These are phyloP conservation scores for Agrotis exclamationis DNA, from an alignment of 2,888 invertebrate genomes.

Conservation along the genomic window DNA sequence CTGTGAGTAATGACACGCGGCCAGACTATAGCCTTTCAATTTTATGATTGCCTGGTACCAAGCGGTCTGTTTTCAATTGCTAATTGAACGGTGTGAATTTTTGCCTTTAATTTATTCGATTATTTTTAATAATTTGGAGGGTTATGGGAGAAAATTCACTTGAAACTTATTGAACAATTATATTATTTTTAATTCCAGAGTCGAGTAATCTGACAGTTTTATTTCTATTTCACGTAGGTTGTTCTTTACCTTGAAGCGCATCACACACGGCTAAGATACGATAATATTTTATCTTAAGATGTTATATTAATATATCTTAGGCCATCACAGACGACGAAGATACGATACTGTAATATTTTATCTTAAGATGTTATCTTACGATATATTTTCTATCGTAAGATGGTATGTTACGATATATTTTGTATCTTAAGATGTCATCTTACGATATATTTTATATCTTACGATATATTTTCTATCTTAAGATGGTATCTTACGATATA, in stretches of 20 bases:
- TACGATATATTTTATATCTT: no score
- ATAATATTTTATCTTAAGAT: no score
- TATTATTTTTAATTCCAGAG: background rate
- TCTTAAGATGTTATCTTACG: no score
- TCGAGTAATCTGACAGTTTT: background rate
- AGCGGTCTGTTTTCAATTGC: conserved; percentile 41
- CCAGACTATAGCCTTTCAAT: conserved; percentile 66
- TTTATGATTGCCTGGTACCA: conserved; percentile 68
- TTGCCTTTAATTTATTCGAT: conserved; percentile 44
- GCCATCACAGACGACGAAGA: no score
- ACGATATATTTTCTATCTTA: no score
- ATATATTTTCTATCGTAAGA: no score
- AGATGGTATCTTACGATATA: no score
- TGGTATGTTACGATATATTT: no score
- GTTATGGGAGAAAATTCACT: conserved; percentile 5
- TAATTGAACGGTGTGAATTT: conserved; percentile 62
- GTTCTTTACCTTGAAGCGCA: conserved; percentile 35
- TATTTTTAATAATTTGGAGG: conserved; percentile 46
- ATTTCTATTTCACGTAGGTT: background rate
- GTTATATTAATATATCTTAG: no score
- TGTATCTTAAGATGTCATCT: no score
- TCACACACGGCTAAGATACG: no score
- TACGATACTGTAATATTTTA: no score
- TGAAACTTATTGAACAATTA: conserved; percentile 7
- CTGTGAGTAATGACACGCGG: conserved; percentile 73